Evolutionary conservation across 2,797 vertebrate genomes (phyloP).

Genomic region (Coregonus suidteri): DNA sequence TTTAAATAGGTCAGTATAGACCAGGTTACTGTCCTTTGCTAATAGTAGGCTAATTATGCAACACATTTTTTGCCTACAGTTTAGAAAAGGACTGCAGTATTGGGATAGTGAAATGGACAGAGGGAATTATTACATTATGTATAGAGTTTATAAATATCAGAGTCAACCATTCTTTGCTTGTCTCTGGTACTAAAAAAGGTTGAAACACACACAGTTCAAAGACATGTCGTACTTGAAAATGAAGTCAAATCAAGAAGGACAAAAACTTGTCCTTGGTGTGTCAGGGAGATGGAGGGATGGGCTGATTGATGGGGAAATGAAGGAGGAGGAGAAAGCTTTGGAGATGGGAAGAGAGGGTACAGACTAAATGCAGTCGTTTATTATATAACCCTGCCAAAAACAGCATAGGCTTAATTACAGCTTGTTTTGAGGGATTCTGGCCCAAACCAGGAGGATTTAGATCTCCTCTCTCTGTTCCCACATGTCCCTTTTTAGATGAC

Average conservation of each 20-base stretch:
- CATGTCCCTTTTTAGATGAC: not conserved
- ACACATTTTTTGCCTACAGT: not conserved
- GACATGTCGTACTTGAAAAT: slow-evolving; percentile 39
- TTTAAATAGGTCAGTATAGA: not conserved
- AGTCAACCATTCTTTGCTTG: not conserved
- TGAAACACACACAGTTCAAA: not conserved
- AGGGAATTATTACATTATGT: not conserved
- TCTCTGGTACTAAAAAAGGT: not conserved
- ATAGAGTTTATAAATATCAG: not conserved
- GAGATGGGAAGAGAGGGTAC: slow-evolving; percentile 39
- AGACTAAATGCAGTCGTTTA: slow-evolving; percentile 34
- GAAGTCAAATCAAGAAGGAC: slow-evolving; percentile 42
- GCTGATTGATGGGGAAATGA: slow-evolving; percentile 48
- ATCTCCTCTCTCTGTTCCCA: slow-evolving; percentile 20
- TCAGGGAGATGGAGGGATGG: slow-evolving; percentile 41
- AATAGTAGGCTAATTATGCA: not conserved
- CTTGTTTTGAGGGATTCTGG: slow-evolving; percentile 50
- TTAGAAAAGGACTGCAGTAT: not conserved
- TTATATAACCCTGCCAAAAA: slow-evolving; percentile 43
- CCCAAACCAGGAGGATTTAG: slow-evolving; percentile 17
- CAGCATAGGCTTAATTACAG: slow-evolving; percentile 45
- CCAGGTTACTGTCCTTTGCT: not conserved
- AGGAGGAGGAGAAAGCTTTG: slow-evolving; percentile 47
- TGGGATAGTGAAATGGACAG: not conserved
- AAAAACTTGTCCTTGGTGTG: slow-evolving; percentile 19